Base-by-base conservation (phyloP, 2,113 vertebrate species). In the Cyprinus carpio region DNA sequence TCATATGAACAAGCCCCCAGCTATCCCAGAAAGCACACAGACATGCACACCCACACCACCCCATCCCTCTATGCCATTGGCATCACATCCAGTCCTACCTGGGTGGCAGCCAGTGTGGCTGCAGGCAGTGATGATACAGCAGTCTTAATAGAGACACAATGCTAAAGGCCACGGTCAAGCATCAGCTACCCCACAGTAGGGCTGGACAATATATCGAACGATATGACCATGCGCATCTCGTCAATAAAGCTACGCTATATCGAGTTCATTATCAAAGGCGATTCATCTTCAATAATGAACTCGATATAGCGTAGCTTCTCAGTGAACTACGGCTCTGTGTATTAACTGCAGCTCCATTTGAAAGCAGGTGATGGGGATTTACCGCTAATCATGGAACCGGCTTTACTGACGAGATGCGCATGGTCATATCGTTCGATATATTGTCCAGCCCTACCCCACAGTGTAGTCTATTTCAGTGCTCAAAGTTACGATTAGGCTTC, bases 81-180 rank as follows among this genome's bases (percentile, higher is more conserved):
- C 90, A 82, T 82, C 82, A 85, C 83, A 27, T 27, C 81, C 69
- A 90, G 71, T 23, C 27, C 84, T 74, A 60, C 87, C 87, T 87
- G 74, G 85, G 81, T 82, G 83, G 76, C 54, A 87, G 91, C 89
- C 89, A 91, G 85, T 84, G 83, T 83, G 58, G 83, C 86, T 29
- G 56, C 81, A 75, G 85, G 89, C 87, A 81, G 13, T 60, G 81
- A 87, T 88, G 87, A 86, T 87, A 89, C 60, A 84, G 85, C 88
- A 72, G 83, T 83, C 87, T 87, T 92, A 91, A 91, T 90, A 89
- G 87, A 87, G 75, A 29, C 64, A 43, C 75, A 67, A 87, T 89
- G 62, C 87, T 43, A 75, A 67, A 84, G 60, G 75, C 84, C 87
- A 86, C 3, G 29, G 69, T 67, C 71, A 58, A 60, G 67, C 56